A percentile compares a stretch with the other conserved stretches of the same genome.
These are phyloP conservation scores for Oenanthe oenanthe DNA, from an alignment of 2,113 vertebrate species.

Conservation along the genomic window DNA sequence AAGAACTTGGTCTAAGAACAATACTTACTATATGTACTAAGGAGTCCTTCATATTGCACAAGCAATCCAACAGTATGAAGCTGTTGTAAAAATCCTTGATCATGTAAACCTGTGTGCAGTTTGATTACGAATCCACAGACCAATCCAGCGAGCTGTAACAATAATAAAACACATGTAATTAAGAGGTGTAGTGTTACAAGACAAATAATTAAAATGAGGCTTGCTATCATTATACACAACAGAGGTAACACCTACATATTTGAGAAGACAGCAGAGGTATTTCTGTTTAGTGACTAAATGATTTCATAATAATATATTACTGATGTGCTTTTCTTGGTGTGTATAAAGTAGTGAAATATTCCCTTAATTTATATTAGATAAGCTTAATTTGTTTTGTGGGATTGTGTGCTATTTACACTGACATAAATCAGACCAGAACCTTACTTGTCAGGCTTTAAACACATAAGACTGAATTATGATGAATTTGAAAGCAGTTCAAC, in stretches of 20 bases:
- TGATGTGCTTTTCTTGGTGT: neutral
- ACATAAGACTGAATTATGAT: neutral
- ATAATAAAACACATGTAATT: neutral
- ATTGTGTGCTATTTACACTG: neutral
- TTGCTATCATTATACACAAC: neutral
- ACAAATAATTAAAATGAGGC: neutral
- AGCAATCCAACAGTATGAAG: slow-evolving; percentile 91
- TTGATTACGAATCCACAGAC: slow-evolving; percentile 94
- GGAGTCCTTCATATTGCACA: slow-evolving; percentile 95
- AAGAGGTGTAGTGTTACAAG: neutral
- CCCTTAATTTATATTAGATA: neutral
- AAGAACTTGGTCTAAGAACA: neutral
- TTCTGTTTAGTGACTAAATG: neutral
- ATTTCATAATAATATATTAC: neutral
- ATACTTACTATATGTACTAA: slow-evolving; percentile 96
- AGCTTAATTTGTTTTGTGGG: neutral
- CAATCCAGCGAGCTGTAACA: slow-evolving; percentile 86
- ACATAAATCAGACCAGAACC: neutral
- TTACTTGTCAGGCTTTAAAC: neutral
- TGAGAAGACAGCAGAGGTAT: neutral
- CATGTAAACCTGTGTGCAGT: slow-evolving; percentile 87
- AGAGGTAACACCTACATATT: neutral
- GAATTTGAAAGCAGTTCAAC: neutral
- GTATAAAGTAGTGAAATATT: neutral
- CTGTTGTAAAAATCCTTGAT: slow-evolving; percentile 90